Base-by-base conservation (phyloP, 2,888 invertebrate species). In the Choristoneura rosaceana region DNA sequence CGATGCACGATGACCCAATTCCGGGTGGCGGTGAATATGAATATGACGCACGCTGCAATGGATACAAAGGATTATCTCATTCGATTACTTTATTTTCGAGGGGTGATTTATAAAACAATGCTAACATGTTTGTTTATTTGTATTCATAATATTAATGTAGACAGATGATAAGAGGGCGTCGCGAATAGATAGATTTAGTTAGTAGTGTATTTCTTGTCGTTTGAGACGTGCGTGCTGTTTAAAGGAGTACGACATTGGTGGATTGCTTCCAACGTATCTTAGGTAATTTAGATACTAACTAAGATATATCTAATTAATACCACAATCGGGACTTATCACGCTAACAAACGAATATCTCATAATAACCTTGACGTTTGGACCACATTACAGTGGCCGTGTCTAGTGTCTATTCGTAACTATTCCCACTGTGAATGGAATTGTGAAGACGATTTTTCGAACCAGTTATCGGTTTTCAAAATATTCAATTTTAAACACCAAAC, bases 21-120 rank as follows among this genome's bases (percentile, higher is more conserved):
- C 50, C 50, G 50, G 15, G 7, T 50, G 50, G 50, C n/a, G 50
- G 4, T 15, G n/a, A 15, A 25, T 25, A 25, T 25, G 25, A 25
- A 25, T 25, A 4, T 50, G 50, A 52, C 17, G 17, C 52, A 52
- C 17, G 9, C 15, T 52, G 15, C 17, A 52, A 17, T 17, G 17
- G 52, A 55, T 4, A 55, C 55, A 55, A 55, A 55, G 55, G 55
- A 55, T 55, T 55, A 55, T 55, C 55, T 55, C 55, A 55, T 55
- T 17, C 55, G 10, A 25, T 55, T 55, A 55, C 55, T 25, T 25
- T 55, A 17, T 25, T 55, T 55, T 55, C 25, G 55, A 55, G 25
- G 25, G 55, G 4, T 25, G 55, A 55, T 55, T 55, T 55, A 55
- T 4, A 55, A 52, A 55, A 55, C 55, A 55, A 55, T 25, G 25